Base-by-base conservation (phyloP, 2,888 invertebrate species). In the Zelleria hepariella region DNA sequence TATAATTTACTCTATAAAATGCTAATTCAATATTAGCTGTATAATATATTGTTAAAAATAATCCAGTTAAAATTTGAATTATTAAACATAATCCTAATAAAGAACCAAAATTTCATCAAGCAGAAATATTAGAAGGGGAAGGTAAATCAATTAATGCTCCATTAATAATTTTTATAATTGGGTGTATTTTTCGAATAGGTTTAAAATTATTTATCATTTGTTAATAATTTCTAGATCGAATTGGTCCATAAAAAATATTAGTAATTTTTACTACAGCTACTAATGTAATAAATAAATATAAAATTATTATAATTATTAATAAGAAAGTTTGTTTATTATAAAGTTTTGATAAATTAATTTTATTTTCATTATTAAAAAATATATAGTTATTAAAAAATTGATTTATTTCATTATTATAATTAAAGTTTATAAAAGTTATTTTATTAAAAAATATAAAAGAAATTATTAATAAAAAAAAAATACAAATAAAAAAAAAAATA, bases 31-130 rank as follows among this genome's bases (percentile, higher is more conserved):
- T 87, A 81, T 93, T 89, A 10, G 92, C 88, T 20, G 90, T 89
- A 70, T 93, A 94, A 71, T 94, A 93, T 90, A 94, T 92, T 0
- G 93, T 90, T 85, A 94, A 73, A 75, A 94, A 92, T 74, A 94
- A 67, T 52, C 93, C 94, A 25, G 93, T 91, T 60, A 92, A 63
- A 81, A 93, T 92, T 91, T 94, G 93, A 61, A 90, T 87, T 61
- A 90, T 80, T 89, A 93, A 79, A 68, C 91, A 92, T 77, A 93
- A 62, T 53, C 90, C 92, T 86, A 93, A 67, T 68, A 93, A 65
- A 0, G 92, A 93, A 5, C 92, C 93, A 84, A 93, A 93, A 79
- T 94, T 93, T 92, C 93, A 94, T 89, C 90, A 89, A 42, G 78
- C 64, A 52, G 90, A 90, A 75, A 93, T 92, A 85, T 92, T 92